Conservation (phyloP, 2,797 vertebrate genomes). For the Semaprochilodus insignis region DNA sequence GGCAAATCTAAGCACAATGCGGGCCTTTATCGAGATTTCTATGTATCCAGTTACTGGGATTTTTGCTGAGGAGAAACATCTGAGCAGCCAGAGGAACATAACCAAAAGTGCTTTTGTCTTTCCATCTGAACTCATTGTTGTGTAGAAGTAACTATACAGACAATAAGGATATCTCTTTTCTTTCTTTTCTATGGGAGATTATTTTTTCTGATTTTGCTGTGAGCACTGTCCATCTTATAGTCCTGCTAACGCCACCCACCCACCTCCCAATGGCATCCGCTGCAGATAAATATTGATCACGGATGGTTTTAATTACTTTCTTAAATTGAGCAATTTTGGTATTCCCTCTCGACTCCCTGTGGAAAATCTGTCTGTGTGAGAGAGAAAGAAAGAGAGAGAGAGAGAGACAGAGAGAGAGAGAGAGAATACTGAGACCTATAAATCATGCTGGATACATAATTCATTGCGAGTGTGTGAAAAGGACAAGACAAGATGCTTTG, state of each 20-base stretch:
- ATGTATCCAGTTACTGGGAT: too few relatives aligned
- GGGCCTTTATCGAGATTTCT: too few relatives aligned
- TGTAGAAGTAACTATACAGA: too few relatives aligned
- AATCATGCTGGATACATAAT: slow-evolving; percentile 85
- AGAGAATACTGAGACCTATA: slow-evolving; percentile 77
- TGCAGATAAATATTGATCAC: slow-evolving; percentile 84
- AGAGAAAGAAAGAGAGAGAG: neutral
- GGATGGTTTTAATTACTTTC: slow-evolving; percentile 85
- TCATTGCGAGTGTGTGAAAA: slow-evolving; percentile 81
- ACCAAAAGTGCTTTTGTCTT: too few relatives aligned
- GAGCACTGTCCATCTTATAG: neutral
- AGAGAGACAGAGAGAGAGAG: slow-evolving; percentile 10
- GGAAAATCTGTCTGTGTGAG: slow-evolving; percentile 73
- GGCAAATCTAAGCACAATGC: too few relatives aligned
- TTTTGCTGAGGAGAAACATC: too few relatives aligned
- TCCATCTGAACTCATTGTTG: too few relatives aligned
- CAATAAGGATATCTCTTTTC: too few relatives aligned
- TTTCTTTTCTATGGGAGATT: neutral
- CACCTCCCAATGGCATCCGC: slow-evolving; percentile 68
- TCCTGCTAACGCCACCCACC: neutral
- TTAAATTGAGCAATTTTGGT: slow-evolving; percentile 86
- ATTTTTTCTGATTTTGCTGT: neutral
- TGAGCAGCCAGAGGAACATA: too few relatives aligned
- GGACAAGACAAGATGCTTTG: slow-evolving; percentile 81
- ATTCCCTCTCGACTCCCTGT: slow-evolving; percentile 75